phyloP scores from a whole-genome alignment of 1,140 invertebrate species.

The Colletes latitarsis region DNA sequence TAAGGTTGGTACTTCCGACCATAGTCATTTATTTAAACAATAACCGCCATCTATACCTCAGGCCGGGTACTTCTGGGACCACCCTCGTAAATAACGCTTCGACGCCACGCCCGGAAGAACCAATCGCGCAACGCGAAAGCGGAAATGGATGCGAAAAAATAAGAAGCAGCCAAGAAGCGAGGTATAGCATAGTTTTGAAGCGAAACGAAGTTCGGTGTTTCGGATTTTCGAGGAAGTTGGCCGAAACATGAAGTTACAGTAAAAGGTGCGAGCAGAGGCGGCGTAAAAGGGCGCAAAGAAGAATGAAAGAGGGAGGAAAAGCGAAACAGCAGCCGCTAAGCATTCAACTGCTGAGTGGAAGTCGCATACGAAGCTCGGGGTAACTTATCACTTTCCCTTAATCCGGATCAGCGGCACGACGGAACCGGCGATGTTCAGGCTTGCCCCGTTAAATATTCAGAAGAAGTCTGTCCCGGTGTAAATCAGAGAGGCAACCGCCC shows the following conservation, averaged over 20 bases:
- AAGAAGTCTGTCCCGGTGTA: conserved; percentile 68
- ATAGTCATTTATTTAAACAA: too few species aligned
- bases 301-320: conserved; percentile 12
- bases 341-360: conserved; percentile 50
- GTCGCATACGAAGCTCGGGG: conserved; percentile 59
- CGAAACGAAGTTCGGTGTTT: conserved; percentile 15
- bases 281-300: not conserved
- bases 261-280: not conserved
- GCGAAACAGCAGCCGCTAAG: conserved; percentile 51
- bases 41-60: too few species aligned
- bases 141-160: too few species aligned
- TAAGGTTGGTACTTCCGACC: too few species aligned
- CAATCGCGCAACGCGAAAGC: too few species aligned
- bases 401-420: conserved; percentile 70
- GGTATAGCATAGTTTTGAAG: conserved; percentile 9
- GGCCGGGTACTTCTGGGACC: too few species aligned
- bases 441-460: conserved; percentile 73
- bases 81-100: too few species aligned
- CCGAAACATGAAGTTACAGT: not conserved
- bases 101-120: too few species aligned
- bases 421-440: conserved; percentile 60
- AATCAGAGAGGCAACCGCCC: conserved; percentile 64
- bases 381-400: conserved; percentile 74
- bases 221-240: conserved; percentile 46
- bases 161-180: too few species aligned